Evolutionary conservation across 2,797 vertebrate species (phyloP).

Genomic region (Rhinichthys osculus): DNA sequence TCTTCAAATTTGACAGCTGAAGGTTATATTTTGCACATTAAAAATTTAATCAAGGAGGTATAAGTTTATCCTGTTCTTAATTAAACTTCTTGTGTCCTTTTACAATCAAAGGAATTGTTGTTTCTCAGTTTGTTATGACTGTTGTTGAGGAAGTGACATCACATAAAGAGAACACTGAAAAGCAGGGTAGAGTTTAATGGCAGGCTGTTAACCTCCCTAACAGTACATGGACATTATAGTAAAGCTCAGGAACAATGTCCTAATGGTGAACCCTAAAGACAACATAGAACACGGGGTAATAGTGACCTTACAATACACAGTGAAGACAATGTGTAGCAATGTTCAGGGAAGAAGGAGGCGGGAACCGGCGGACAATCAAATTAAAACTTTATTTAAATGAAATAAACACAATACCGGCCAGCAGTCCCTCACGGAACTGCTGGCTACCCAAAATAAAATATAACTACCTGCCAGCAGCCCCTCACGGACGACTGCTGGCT

Average conservation of each 20-base stretch:
- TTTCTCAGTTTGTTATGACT: constrained; percentile 53
- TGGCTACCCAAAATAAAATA: no score
- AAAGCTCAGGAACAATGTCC: neutral
- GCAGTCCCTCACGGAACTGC: no score
- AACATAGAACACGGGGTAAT: neutral
- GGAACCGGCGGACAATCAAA: no score
- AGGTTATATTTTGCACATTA: neutral
- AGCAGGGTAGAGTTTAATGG: constrained; percentile 64
- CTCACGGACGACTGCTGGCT: no score
- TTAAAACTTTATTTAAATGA: no score
- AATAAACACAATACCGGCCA: no score
- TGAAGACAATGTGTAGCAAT: no score
- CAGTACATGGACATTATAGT: neutral
- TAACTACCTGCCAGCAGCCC: no score
- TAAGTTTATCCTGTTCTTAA: neutral
- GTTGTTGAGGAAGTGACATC: constrained; percentile 60
- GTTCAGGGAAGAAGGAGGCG: no score
- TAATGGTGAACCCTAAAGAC: constrained; percentile 17
- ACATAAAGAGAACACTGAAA: constrained; percentile 56
- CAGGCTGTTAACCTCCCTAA: constrained; percentile 9
- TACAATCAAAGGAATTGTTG: neutral
- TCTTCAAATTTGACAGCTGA: neutral
- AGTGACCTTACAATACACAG: neutral
- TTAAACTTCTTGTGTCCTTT: neutral
- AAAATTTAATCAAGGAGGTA: neutral